Base-by-base conservation (phyloP, 2,113 vertebrate species). In the Manacus vitellinus region DNA sequence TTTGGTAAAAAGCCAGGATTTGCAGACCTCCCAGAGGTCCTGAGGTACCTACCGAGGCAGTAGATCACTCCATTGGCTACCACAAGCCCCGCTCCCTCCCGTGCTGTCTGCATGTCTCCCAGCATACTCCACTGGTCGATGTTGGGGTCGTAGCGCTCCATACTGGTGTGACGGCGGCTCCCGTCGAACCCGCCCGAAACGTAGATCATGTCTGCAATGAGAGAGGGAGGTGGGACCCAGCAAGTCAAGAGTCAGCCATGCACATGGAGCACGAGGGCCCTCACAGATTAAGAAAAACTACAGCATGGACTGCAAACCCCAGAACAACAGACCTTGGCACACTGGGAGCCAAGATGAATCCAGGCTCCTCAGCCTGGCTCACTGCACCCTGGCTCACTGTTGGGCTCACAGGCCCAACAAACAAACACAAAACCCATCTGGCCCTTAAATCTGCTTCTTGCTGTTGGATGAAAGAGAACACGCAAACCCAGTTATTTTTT, bases 91-190 rank as follows among this genome's bases (percentile, higher is more conserved):
- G 99, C 99, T 46, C 99, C 99, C 92, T 99, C 99, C 95, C 99
- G 98, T 6, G 99, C 99, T 4, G 99, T 99, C 97, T 99, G 99
- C 99, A 99, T 99, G 95, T 99, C 99, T 94, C 99, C 99, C 97
- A 99, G 97, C 99, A 99, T 99, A 85, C 99, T 99, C 99, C 99
- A 99, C 97, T 99, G 99, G 93, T 99, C 99, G 9, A 99, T 99
- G 97, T 99, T 99, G 1, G 99, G 99, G 97, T 99, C 99, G 8
- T 99, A 99, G 31, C 99, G 98, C 91, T 99, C 99, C 99, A 99
- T 99, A 49, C 99, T 99, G 84, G 99, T 99, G 90, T 99, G 99
- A 9, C 99, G 99, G 28, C 99, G 98, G 96, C 99, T 99, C 18
- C 99, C 99, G 23, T 99, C 99, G 46, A 99, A 99, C 30, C 99